Evolutionary conservation across 2,888 invertebrate genomes (phyloP).

Genomic region (Drepana falcataria): DNA sequence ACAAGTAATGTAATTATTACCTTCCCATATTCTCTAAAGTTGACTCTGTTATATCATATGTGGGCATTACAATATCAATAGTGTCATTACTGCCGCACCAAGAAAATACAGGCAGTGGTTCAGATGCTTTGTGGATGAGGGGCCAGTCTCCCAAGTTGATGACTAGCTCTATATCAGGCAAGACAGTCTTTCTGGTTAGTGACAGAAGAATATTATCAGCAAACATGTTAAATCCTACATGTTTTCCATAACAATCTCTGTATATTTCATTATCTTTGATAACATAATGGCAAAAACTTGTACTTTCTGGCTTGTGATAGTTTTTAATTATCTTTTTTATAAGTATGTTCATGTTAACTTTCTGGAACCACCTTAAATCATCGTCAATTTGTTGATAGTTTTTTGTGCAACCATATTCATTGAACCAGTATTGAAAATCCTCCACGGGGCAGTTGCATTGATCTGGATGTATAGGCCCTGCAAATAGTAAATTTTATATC

Average conservation of each 20-base stretch:
- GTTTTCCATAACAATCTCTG: constrained; percentile 94
- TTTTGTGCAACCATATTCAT: constrained; percentile 81
- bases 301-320: constrained; percentile 87
- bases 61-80: constrained; percentile 94
- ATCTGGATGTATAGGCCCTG: constrained; percentile 86
- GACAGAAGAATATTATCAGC: constrained; percentile 92
- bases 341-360: constrained; percentile 84
- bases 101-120: constrained; percentile 90
- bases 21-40: constrained; percentile 95
- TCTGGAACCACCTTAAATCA: constrained; percentile 84
- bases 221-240: constrained; percentile 97
- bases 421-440: constrained; percentile 81
- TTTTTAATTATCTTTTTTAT: constrained; percentile 81
- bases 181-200: constrained; percentile 85
- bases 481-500: constrained; percentile 20
- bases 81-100: constrained; percentile 96
- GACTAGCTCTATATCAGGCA: constrained; percentile 94
- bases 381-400: constrained; percentile 83
- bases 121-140: constrained; percentile 78
- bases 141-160: constrained; percentile 98
- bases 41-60: constrained; percentile 96
- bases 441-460: constrained; percentile 89
- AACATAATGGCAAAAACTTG: constrained; percentile 94
- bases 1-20: constrained; percentile 51
- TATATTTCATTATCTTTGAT: constrained; percentile 90